These are phyloP conservation scores for Ochropleura plecta DNA, from an alignment of 2,888 invertebrate genomes.

Conservation along the genomic window DNA sequence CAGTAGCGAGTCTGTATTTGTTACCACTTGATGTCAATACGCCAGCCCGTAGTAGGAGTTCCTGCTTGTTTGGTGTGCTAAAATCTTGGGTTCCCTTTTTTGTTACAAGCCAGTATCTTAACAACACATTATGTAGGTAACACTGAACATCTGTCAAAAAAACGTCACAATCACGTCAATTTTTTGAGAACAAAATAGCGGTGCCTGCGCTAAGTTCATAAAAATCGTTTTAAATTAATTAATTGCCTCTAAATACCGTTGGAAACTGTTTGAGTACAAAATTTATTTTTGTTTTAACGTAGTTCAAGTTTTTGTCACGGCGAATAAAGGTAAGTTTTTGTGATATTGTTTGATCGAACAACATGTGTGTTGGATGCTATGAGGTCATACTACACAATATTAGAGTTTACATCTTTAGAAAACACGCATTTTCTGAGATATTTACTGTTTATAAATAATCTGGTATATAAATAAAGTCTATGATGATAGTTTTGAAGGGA, in stretches of 20 bases:
- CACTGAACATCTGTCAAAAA: slow-evolving; percentile 32
- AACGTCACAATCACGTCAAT: slow-evolving; percentile 29
- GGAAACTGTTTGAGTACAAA: slow-evolving; percentile 23
- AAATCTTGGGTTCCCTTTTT: background rate
- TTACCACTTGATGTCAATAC: no score
- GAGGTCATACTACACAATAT: slow-evolving; percentile 61
- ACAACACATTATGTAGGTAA: background rate
- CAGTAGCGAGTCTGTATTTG: no score
- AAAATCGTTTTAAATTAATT: slow-evolving; percentile 9
- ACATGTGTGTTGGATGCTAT: slow-evolving; percentile 56
- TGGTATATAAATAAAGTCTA: background rate
- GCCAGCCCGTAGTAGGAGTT: no score
- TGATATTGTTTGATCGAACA: slow-evolving; percentile 44
- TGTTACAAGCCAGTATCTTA: background rate
- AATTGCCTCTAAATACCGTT: slow-evolving; percentile 5
- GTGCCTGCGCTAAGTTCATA: slow-evolving; percentile 14
- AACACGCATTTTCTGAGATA: background rate
- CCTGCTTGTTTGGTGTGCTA: background rate
- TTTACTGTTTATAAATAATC: background rate
- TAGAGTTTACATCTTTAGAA: background rate
- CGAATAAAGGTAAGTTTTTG: slow-evolving; percentile 47
- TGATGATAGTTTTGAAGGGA: background rate
- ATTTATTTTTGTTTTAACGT: slow-evolving; percentile 19
- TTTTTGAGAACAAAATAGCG: slow-evolving; percentile 55
- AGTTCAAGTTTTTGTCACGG: slow-evolving; percentile 6